These are phyloP conservation scores for Alexandromys fortis DNA, from an alignment of 2,113 vertebrate species.

Conservation along the genomic window DNA sequence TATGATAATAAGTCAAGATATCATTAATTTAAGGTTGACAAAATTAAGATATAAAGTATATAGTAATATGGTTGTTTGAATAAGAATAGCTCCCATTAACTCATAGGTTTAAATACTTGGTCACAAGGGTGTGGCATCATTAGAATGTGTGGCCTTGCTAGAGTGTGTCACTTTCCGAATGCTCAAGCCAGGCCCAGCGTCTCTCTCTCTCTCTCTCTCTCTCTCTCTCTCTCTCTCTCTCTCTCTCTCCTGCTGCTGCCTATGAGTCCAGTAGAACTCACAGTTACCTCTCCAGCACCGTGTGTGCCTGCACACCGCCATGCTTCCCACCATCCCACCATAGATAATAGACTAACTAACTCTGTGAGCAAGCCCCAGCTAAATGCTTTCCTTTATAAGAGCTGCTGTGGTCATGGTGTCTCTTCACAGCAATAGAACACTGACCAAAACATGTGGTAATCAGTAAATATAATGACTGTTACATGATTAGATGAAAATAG, in stretches of 20 bases:
- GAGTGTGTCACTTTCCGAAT: neutral
- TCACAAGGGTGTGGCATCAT: neutral
- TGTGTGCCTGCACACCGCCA: neutral
- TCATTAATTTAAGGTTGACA: neutral
- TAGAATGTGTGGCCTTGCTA: neutral
- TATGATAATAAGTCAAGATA: conserved; percentile 9
- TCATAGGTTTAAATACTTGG: neutral
- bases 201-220: too few relatives aligned
- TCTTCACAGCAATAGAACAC: neutral
- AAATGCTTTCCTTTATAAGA: neutral
- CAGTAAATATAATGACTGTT: neutral
- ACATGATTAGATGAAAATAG: conserved; percentile 14
- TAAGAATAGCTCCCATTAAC: neutral
- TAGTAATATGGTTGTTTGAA: neutral
- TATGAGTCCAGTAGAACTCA: neutral
- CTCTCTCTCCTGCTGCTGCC: neutral
- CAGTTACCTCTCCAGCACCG: neutral
- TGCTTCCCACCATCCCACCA: neutral
- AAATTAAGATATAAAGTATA: neutral
- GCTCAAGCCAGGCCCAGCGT: neutral
- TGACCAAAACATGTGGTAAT: neutral
- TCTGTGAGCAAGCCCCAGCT: neutral
- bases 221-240: too few relatives aligned
- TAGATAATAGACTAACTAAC: neutral
- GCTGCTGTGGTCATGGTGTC: neutral